These are phyloP conservation scores for Tapirus terrestris DNA, from an alignment of 2,113 vertebrate species.

Conservation along the genomic window DNA sequence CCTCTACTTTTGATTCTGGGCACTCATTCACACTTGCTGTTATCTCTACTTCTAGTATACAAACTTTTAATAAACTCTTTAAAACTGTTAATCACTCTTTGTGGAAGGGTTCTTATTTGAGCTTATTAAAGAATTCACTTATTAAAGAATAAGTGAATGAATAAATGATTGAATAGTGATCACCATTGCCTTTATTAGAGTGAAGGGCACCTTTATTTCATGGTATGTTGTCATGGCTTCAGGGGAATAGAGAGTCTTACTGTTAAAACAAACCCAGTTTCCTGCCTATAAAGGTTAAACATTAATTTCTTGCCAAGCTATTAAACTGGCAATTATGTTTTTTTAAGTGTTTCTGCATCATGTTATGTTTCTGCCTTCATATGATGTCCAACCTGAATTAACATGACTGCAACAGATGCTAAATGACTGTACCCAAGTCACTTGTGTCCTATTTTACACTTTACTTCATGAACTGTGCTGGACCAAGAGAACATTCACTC, in stretches of 20 bases:
- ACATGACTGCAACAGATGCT: conserved; percentile 87
- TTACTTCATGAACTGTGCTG: conserved; percentile 84
- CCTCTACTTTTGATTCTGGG: not conserved
- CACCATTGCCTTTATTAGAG: not conserved
- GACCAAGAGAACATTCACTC: conserved; percentile 76
- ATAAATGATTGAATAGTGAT: conserved; percentile 21
- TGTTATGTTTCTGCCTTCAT: conserved; percentile 68
- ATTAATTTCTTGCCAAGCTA: conserved; percentile 75
- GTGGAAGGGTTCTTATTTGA: not conserved
- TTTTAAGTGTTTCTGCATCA: conserved; percentile 78
- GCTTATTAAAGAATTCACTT: no score
- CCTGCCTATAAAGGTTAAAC: conserved; percentile 60
- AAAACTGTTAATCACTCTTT: not conserved
- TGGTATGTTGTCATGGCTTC: conserved; percentile 27
- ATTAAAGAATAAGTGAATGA: conserved; percentile 49
- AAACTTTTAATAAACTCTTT: not conserved
- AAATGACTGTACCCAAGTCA: conserved; percentile 83
- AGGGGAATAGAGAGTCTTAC: conserved; percentile 20
- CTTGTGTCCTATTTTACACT: conserved; percentile 85
- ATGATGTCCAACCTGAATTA: conserved; percentile 82
- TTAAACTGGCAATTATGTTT: conserved; percentile 76
- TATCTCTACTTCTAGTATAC: not conserved
- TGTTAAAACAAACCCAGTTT: conserved; percentile 63
- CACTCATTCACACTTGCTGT: not conserved
- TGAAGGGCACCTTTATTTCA: conserved; percentile 33